Base-by-base conservation (phyloP, 2,888 invertebrate species). In the Apocheima hispidaria region DNA sequence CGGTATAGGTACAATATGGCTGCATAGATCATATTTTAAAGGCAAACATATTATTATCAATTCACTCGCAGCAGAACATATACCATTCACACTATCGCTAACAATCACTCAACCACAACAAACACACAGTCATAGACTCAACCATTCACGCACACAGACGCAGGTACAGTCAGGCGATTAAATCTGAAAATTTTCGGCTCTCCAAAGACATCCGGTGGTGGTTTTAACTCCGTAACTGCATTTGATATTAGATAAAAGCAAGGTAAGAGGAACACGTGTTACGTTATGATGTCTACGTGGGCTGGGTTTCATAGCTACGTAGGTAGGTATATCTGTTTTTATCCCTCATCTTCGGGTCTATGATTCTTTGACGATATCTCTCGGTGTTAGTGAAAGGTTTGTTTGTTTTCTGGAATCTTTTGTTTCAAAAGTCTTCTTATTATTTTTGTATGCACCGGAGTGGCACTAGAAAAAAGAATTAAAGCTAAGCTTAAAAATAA, bases 161-260 rank as follows among this genome's bases (percentile, higher is more conserved):
- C 23, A 35, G 38, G 72, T 71, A 72, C 70, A 69, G 72, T 72
- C 73, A 66, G 68, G 51, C 63, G 78, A 79, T 78, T 63, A 70
- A 71, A 78, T 78, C 77, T 75, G 69, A 70, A 78, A 81, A 82
- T 87, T 85, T 86, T 85, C 87, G 87, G 83, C 86, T 84, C 84
- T 83, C 83, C 82, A 86, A 81, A 87, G 83, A 86, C 87, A 86
- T 87, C 87, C 87, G 84, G 84, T 82, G 82, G 63, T 60, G 59
- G 55, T 14, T 53, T n/a, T 2, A 9, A 40, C 51, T 58, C 33
- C 33, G 36, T 60, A 64, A 77, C 82, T 79, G 81, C 80, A 79
- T 70, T 74, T 79, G 87, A 87, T 87, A 75, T 64, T 62, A 82
- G 88, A 87, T 88, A 87, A 87, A 23, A n/a, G 14, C 2, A 1